Evolutionary conservation across 1,140 invertebrate genomes (phyloP), one percentile per base, ranked within the genome.

Genomic region (Gryon sp.): DNA sequence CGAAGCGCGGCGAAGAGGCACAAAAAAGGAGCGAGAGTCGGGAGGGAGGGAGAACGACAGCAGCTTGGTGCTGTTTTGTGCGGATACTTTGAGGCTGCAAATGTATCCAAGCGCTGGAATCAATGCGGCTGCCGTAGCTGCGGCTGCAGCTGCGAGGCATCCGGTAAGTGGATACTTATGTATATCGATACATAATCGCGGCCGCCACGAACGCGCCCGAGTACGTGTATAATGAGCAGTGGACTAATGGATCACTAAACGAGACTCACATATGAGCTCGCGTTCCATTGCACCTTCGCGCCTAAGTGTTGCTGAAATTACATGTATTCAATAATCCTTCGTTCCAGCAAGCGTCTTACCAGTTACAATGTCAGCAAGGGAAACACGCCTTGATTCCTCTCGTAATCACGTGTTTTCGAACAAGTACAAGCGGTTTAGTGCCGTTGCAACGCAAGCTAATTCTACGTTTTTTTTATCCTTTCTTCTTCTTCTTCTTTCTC

Each of bases 21-120:
- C n/a, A n/a, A n/a, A n/a, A n/a, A n/a, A n/a, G n/a, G n/a, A n/a
- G n/a, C n/a, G 32, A 46, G 34, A 30, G 19, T 7, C 5, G 34
- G 26, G 7, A 8, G 38, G 22, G 18, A 43, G 16, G 2, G 40
- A 20, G 38, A 52, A 43, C 20, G 66, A 32, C 43, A 60, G 65
- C 22, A 55, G 52, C 24, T 41, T 12, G 30, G 66, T 45, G 69
- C 55, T 65, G 63, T 62, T 78, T 78, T 74, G 53, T 70, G 76
- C 76, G 76, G 69, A 74, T 57, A 72, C 72, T 66, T 55, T 30
- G 53, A 72, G 60, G 59, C 60, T 75, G 78, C 46, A 90, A 78
- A 91, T 91, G 90, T 91, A 91, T 87, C 90, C 90, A 19, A 90
- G 90, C 85, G 89, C 90, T 83, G 91, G 91, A 87, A 91, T 91